Base-by-base conservation (phyloP, 2,888 invertebrate genomes). In the Axea sp. region DNA sequence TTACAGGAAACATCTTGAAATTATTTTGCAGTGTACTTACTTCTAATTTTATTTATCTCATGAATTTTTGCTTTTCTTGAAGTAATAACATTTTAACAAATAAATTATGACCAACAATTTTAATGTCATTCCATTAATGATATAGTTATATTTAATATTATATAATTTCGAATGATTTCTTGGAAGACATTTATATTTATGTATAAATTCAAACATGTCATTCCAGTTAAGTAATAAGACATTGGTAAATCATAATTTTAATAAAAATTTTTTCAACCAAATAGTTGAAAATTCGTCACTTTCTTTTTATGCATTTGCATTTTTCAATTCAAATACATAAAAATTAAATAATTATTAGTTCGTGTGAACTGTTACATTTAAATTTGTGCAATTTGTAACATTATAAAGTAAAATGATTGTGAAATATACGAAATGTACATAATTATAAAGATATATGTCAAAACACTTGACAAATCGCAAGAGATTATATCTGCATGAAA, bases 391-490 rank as follows among this genome's bases (percentile, higher is more conserved):
- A n/a, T n/a, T n/a, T n/a, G n/a, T n/a, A 24, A 7, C 6, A 24
- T 3, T 7, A 24, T 6, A 9, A 37, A 0, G 19, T 6, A 9
- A 19, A 19, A 9, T 9, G 12, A 9, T 17, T 9, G 2, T 3
- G n/a, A 19, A n/a, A 35, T 17, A 17, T 5, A 8, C n/a, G n/a
- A 19, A 19, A 19, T n/a, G 7, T 33, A 1, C 5, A 24, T 24
- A 41, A 11, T 47, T 30, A 55, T 15, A 39, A 57, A 37, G 28
- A 55, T 30, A 9, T 26, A 9, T 41, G 41, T 30, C 30, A 12
- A 41, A 39, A 22, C 22, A 17, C 26, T 24, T 30, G 39, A 41
- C 39, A 33, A 41, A 57, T 57, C 8, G 8, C 11, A 8, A 1
- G 11, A 24, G 57, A 57, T 57, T 41, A 17, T 0, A 57, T 57